Conservation (phyloP, 2,113 vertebrate species). For the Zosterops lateralis region DNA sequence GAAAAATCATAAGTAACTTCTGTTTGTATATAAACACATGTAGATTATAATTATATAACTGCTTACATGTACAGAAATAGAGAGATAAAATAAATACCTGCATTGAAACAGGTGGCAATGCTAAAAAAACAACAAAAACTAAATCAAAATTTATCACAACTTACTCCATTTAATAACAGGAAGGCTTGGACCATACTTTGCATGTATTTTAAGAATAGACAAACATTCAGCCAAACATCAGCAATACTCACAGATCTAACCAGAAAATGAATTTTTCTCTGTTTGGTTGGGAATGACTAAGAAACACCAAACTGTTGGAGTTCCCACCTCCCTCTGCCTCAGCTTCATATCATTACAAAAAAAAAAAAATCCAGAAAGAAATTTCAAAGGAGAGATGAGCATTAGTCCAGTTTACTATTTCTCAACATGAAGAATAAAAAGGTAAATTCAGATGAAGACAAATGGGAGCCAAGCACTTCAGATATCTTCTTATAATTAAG, state of each 20-base stretch:
- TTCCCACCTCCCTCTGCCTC: background rate
- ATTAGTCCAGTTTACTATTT: background rate
- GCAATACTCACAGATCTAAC: background rate
- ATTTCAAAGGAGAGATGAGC: background rate
- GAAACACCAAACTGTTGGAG: background rate
- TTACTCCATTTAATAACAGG: background rate
- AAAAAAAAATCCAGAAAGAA: background rate
- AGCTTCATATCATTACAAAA: fast-evolving
- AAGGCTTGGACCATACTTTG: background rate
- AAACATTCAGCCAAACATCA: background rate
- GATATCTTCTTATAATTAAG: conserved; percentile 10
- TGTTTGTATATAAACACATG: fast-evolving
- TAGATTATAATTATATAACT: background rate
- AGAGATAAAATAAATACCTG: background rate
- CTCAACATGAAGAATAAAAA: background rate
- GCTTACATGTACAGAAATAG: background rate
- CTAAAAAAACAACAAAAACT: background rate
- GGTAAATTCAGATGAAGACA: background rate
- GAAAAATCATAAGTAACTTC: background rate
- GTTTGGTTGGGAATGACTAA: background rate
- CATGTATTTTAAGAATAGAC: fast-evolving
- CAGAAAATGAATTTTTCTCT: background rate
- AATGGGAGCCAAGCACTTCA: background rate
- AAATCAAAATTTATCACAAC: background rate
- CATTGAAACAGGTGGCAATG: background rate